Conservation (phyloP, 2,113 vertebrate species). For the Salvelinus sp. region DNA sequence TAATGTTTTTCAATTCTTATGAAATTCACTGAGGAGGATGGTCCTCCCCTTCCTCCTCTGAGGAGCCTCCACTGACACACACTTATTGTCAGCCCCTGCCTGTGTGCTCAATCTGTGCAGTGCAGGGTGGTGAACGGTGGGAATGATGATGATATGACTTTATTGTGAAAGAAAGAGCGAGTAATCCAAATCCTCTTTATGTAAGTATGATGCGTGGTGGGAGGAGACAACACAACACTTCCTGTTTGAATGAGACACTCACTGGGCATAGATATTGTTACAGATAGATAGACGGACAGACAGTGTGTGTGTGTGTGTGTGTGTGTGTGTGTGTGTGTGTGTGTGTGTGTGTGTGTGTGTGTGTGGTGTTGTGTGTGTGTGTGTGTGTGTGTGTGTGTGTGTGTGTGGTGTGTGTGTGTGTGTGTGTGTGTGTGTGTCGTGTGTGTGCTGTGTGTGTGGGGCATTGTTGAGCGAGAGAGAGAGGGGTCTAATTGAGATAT, state of each 20-base stretch:
- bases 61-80: too few species aligned
- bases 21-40: too few species aligned
- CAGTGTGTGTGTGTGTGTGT: background rate
- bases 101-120: too few species aligned
- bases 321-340: accelerated
- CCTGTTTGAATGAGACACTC: background rate
- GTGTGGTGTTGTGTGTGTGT: too few species aligned
- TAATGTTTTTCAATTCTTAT: too few species aligned
- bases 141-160: background rate
- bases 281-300: background rate
- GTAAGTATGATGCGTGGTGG: constrained; percentile 24
- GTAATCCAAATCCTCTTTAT: constrained; percentile 45
- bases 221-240: constrained; percentile 1
- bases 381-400: background rate
- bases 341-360: too few species aligned
- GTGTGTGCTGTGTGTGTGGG: too few species aligned
- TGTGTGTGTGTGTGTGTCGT: background rate
- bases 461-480: background rate
- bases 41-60: too few species aligned
- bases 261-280: background rate
- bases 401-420: background rate
- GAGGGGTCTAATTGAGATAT: background rate
- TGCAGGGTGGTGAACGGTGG: background rate
- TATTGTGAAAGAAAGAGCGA: constrained; percentile 4
- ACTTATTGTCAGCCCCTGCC: too few species aligned